Conservation (phyloP, 2,888 invertebrate genomes). For the Philopedon plagiatum region DNA sequence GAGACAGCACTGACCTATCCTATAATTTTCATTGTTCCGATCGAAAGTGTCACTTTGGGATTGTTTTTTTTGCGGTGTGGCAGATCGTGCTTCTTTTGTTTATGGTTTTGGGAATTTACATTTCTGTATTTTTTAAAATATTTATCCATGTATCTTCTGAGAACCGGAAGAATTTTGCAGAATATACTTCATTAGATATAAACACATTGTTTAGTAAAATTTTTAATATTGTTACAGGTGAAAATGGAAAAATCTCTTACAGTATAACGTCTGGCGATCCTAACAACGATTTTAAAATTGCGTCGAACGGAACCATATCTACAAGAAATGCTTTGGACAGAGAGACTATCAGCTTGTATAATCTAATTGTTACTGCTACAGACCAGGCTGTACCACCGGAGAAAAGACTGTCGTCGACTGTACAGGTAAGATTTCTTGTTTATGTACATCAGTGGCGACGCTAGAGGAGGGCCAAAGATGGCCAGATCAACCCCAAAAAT, state of each 20-base stretch:
- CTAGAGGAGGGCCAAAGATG: no score
- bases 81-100: constrained; percentile 4
- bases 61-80: constrained; percentile 7
- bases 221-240: constrained; percentile 72
- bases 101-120: not conserved
- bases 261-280: constrained; percentile 88
- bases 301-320: constrained; percentile 87
- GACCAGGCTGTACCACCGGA: constrained; percentile 85
- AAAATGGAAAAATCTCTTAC: constrained; percentile 88
- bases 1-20: constrained; percentile 28
- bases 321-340: constrained; percentile 85
- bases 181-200: no score
- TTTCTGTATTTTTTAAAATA: not conserved
- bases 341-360: constrained; percentile 86
- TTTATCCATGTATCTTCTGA: no score
- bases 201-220: not conserved
- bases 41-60: constrained; percentile 30
- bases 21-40: constrained; percentile 33
- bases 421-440: constrained; percentile 75
- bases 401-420: constrained; percentile 85
- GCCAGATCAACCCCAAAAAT: no score
- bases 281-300: constrained; percentile 83
- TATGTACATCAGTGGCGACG: no score
- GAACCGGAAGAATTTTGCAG: no score
- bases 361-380: constrained; percentile 86